Evolutionary conservation across 2,888 invertebrate species (phyloP).

Genomic region (Eurois occulta): DNA sequence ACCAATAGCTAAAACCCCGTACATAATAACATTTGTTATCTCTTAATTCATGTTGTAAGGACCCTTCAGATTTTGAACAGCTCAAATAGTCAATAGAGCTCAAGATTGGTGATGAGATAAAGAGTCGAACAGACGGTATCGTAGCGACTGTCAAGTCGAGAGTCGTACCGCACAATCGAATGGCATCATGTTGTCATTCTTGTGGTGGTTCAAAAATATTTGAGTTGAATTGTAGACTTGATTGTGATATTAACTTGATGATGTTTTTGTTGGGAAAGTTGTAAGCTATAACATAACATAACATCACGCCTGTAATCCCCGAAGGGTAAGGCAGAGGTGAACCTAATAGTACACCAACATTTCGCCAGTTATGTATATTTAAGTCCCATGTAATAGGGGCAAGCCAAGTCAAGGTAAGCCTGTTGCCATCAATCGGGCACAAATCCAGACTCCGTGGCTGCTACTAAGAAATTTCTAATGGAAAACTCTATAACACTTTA

Average conservation of each 20-base stretch:
- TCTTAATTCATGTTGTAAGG: slow-evolving; percentile 68
- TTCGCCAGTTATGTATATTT: too few relatives aligned
- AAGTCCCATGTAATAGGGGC: too few relatives aligned
- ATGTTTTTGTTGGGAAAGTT: slow-evolving; percentile 13
- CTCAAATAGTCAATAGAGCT: slow-evolving; percentile 70
- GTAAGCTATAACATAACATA: not conserved
- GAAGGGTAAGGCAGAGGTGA: too few relatives aligned
- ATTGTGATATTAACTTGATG: slow-evolving; percentile 44
- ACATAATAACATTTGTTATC: slow-evolving; percentile 59
- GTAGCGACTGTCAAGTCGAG: slow-evolving; percentile 73
- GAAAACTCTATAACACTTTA: too few relatives aligned
- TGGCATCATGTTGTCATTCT: slow-evolving; percentile 68
- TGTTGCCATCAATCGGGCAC: too few relatives aligned
- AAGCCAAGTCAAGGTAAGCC: too few relatives aligned
- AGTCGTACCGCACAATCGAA: slow-evolving; percentile 68
- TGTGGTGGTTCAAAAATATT: slow-evolving; percentile 48
- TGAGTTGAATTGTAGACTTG: slow-evolving; percentile 30
- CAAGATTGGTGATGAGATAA: slow-evolving; percentile 77
- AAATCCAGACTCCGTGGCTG: too few relatives aligned
- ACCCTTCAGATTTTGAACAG: slow-evolving; percentile 70
- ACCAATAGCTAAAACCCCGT: slow-evolving; percentile 28
- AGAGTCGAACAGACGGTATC: slow-evolving; percentile 74
- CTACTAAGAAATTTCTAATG: too few relatives aligned
- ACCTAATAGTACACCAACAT: too few relatives aligned
- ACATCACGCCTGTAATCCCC: too few relatives aligned